Evolutionary conservation across 2,113 vertebrate species (phyloP).

Genomic region (Okapia johnstoni): DNA sequence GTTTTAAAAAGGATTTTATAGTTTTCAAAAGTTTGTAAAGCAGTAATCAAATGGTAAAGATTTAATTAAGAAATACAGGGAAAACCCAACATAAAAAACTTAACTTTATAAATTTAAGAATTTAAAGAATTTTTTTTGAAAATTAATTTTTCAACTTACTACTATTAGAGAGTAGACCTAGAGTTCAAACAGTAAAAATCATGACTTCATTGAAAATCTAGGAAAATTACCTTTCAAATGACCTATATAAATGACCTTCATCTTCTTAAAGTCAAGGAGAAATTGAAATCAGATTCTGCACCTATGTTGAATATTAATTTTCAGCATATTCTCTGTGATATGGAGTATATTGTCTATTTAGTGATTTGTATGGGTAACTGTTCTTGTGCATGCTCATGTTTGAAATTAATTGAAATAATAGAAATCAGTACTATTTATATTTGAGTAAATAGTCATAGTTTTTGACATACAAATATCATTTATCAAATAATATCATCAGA

Average conservation of each 20-base stretch:
- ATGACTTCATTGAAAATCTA: conserved; percentile 14
- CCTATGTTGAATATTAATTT: conserved; percentile 41
- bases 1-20: background rate
- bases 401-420: conserved; percentile 24
- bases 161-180: background rate
- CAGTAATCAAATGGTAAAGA: background rate
- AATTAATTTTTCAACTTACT: conserved; percentile 18
- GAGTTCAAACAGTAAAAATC: background rate
- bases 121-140: background rate
- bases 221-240: conserved; percentile 16
- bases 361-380: background rate
- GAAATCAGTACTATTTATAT: background rate
- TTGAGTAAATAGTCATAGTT: background rate
- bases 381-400: background rate
- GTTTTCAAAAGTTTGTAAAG: background rate
- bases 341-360: background rate
- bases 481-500: background rate
- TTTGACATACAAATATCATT: background rate
- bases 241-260: conserved; percentile 17
- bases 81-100: background rate
- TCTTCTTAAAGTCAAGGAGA: background rate
- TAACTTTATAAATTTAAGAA: conserved; percentile 14
- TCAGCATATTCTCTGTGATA: background rate
- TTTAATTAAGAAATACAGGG: background rate
- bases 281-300: conserved; percentile 31